phyloP scores from a whole-genome alignment of 2,888 invertebrate species.

The Pseudococcus viburni region DNA sequence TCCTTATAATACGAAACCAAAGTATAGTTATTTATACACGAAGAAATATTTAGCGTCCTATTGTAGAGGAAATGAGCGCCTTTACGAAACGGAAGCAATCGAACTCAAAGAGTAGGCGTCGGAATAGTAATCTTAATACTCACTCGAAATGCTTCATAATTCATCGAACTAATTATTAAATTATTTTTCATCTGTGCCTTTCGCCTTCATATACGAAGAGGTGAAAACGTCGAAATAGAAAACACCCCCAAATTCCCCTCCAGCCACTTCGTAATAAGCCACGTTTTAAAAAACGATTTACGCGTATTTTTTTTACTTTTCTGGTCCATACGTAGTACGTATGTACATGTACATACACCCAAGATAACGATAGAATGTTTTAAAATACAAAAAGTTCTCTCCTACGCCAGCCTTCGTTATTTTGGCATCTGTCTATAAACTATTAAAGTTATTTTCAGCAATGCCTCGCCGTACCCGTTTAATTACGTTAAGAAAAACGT shows the following conservation, averaged over 20 bases:
- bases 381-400: conserved; percentile 38
- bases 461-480: conserved; percentile 58
- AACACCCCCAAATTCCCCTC: background rate
- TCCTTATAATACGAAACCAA: conserved; percentile 36
- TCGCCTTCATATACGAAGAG: background rate
- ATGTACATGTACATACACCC: background rate
- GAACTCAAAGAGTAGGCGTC: conserved; percentile 40
- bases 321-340: background rate
- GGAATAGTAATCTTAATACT: conserved; percentile 3
- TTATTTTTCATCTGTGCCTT: background rate
- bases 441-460: conserved; percentile 60
- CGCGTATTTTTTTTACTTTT: conserved; percentile 27
- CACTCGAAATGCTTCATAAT: background rate
- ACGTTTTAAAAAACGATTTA: conserved; percentile 33
- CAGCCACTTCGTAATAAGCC: background rate
- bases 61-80: conserved; percentile 31
- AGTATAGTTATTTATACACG: conserved; percentile 30
- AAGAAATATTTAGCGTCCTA: conserved; percentile 45
- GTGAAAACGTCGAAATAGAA: too few species aligned
- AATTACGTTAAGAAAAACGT: conserved; percentile 38
- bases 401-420: conserved; percentile 53
- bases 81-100: conserved; percentile 34
- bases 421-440: conserved; percentile 62
- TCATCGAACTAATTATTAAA: conserved; percentile 52
- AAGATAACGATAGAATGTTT: conserved; percentile 35